Evolutionary conservation across 2,113 vertebrate genomes (phyloP), one percentile per base, ranked within the genome.

Genomic region (Ondatra zibethicus): DNA sequence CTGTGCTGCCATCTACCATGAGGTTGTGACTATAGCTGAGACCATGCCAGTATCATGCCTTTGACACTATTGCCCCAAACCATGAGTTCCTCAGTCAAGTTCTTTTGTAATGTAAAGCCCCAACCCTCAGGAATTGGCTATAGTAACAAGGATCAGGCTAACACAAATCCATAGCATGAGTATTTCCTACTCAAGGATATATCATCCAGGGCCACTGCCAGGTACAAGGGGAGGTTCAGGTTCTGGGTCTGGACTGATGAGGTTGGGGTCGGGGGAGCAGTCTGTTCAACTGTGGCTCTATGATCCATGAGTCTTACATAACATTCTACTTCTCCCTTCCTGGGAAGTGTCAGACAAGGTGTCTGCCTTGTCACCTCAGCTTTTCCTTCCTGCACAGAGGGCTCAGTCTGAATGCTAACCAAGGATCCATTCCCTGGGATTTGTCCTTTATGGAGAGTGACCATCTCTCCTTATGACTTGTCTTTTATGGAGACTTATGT

Each of bases 251-350:
- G 21, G 27, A 31, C 1, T n/a, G 45, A 70, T 0, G 0, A 4
- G 0, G 1, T 27, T 14, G 7, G 29, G 16, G 45, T 0, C 1
- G 6, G 10, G 6, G 16, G 21, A 16, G 45, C 10, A 25, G 9
- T 23, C 50, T 31, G 68, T 50, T 63, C 0, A 75, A 11, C 80
- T 61, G 17, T 66, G 72, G 58, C 3, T 1, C 72, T 21, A 12
- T 42, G 21, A 25, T 39, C 11, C 23, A 5, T 6, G 7, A 31
- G 16, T 29, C 11, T 47, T 23, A 33, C 3, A 16, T n/a, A 13
- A 45, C 23, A 45, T 3, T 39, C 55, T n/a, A 16, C 17, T 13
- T 8, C 1, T 50, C 36, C 17, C 27, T 58, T 7, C 2, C 19
- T 61, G 31, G 19, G 39, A 47, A 58, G 76, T 16, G 50, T n/a